Evolutionary conservation across 2,113 vertebrate species (phyloP).

Genomic region (Meriones unguiculatus): DNA sequence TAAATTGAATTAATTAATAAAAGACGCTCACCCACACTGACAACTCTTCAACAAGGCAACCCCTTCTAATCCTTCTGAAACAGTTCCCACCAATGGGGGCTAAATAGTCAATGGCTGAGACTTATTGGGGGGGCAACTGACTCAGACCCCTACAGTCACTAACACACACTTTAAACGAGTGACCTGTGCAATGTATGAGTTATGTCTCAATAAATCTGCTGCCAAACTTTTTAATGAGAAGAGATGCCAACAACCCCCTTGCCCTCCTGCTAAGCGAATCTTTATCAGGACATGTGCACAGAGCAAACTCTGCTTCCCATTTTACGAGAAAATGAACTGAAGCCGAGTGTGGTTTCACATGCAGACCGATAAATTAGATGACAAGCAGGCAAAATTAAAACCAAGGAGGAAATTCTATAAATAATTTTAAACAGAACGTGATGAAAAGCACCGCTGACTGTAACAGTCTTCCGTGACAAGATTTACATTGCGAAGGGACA

Average conservation of each 20-base stretch:
- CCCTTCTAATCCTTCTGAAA: background rate
- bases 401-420: conserved; percentile 31
- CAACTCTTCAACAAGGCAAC: no score
- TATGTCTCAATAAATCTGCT: background rate
- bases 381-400: background rate
- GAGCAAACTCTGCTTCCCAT: background rate
- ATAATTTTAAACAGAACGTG: background rate
- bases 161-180: background rate
- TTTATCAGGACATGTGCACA: background rate
- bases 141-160: background rate
- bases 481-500: background rate
- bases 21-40: background rate
- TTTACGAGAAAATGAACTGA: background rate
- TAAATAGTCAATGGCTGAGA: background rate
- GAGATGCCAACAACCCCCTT: background rate
- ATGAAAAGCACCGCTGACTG: background rate
- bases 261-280: background rate
- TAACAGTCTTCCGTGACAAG: background rate
- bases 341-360: conserved; percentile 12
- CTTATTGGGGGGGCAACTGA: background rate
- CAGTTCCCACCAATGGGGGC: background rate
- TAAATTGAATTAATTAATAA: no score
- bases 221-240: background rate
- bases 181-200: background rate
- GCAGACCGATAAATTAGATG: background rate